These are phyloP conservation scores for Hassar affinis DNA, from an alignment of 2,113 vertebrate genomes.

Conservation along the genomic window DNA sequence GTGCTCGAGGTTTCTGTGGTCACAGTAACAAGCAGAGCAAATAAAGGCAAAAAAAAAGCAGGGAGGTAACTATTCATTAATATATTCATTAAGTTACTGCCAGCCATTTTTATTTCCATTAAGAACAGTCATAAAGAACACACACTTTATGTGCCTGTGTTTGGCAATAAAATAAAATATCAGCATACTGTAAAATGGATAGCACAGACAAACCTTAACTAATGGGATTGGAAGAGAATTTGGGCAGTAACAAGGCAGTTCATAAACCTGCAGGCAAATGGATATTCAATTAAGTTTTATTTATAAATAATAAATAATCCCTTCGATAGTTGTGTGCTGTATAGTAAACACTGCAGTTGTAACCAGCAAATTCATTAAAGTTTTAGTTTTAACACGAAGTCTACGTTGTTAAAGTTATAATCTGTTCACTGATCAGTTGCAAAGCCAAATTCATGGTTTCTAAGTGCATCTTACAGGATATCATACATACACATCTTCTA, in stretches of 20 bases:
- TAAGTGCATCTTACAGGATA: too few relatives aligned
- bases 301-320: too few relatives aligned
- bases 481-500: not conserved
- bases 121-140: not conserved
- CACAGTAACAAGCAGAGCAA: not conserved
- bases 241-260: not conserved
- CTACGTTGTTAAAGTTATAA: too few relatives aligned
- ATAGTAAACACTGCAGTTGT: too few relatives aligned
- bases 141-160: not conserved
- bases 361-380: too few relatives aligned
- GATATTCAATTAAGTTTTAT: not conserved
- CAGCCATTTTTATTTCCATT: not conserved
- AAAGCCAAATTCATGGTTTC: too few relatives aligned
- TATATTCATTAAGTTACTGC: not conserved
- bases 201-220: not conserved
- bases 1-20: not conserved
- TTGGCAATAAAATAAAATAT: not conserved
- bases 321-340: too few relatives aligned
- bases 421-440: too few relatives aligned
- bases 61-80: not conserved
- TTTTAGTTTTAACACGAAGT: too few relatives aligned
- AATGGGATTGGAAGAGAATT: not conserved
- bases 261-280: not conserved
- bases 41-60: not conserved
- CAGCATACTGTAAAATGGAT: not conserved